These are phyloP conservation scores for Artibeus jamaicensis DNA, from an alignment of 2,797 vertebrate genomes.

Conservation along the genomic window DNA sequence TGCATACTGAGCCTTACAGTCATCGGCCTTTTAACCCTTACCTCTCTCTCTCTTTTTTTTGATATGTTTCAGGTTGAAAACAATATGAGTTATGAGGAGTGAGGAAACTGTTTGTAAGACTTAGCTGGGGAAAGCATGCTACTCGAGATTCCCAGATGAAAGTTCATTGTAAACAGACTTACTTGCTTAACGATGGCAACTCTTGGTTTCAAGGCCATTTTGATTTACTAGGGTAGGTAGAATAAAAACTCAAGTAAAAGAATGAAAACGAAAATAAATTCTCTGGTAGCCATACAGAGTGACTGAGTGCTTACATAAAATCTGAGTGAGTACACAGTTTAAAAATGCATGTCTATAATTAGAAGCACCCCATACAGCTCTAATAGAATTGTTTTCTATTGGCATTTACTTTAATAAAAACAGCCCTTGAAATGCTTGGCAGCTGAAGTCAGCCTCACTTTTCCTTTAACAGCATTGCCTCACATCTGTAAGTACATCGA, in stretches of 20 bases:
- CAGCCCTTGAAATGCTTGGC: neutral
- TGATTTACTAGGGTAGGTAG: neutral
- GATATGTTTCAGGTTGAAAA: neutral
- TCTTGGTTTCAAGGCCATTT: neutral
- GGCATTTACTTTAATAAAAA: neutral
- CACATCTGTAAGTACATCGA: neutral
- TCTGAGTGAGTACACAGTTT: neutral
- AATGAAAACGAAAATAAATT: constrained; percentile 7
- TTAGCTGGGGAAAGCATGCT: neutral
- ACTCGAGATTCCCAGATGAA: neutral
- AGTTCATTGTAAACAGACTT: neutral
- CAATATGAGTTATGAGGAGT: neutral
- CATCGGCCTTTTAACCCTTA: neutral
- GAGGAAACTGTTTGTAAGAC: neutral
- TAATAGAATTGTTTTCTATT: neutral
- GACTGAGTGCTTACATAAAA: neutral
- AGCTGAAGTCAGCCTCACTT: neutral
- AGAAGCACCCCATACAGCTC: neutral
- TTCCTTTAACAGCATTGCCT: neutral
- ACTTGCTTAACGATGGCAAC: neutral
- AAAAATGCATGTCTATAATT: neutral
- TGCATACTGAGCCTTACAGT: neutral
- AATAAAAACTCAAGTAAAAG: neutral
- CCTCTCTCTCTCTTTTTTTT: neutral
- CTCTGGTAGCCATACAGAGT: neutral